Conservation (phyloP, 53 echinoderm and acorn worm genomes). For the Paracentrotus lividus region DNA sequence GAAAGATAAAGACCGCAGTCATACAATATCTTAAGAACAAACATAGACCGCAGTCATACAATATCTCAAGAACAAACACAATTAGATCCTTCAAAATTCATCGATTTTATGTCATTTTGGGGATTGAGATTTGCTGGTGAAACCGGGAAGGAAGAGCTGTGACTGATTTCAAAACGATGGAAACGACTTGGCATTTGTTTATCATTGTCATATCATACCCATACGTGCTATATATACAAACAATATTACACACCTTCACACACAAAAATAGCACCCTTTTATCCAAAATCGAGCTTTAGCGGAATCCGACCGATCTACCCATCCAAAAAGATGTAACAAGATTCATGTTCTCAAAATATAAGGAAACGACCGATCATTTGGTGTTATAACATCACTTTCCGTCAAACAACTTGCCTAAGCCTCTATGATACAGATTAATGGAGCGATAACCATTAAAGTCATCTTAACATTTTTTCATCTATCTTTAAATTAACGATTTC, state of each 20-base stretch:
- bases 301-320: background rate
- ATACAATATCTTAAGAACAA: too few relatives aligned
- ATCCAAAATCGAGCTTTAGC: background rate
- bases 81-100: too few relatives aligned
- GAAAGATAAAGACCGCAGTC: too few relatives aligned
- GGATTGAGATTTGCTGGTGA: too few relatives aligned
- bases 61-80: too few relatives aligned
- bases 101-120: too few relatives aligned
- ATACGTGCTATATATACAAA: background rate
- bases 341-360: background rate
- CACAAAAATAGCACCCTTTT: background rate
- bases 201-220: background rate
- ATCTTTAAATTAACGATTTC: too few relatives aligned
- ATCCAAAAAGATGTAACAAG: background rate
- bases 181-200: background rate
- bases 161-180: background rate
- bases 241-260: background rate
- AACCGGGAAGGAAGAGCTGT: background rate
- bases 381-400: background rate
- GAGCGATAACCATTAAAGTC: too few relatives aligned
- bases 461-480: too few relatives aligned
- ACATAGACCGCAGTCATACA: too few relatives aligned
- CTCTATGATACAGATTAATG: background rate
- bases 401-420: background rate
- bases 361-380: constrained; percentile 11